These are phyloP conservation scores for Mimachlamys varia DNA, from an alignment of 2,888 invertebrate species.

Conservation along the genomic window DNA sequence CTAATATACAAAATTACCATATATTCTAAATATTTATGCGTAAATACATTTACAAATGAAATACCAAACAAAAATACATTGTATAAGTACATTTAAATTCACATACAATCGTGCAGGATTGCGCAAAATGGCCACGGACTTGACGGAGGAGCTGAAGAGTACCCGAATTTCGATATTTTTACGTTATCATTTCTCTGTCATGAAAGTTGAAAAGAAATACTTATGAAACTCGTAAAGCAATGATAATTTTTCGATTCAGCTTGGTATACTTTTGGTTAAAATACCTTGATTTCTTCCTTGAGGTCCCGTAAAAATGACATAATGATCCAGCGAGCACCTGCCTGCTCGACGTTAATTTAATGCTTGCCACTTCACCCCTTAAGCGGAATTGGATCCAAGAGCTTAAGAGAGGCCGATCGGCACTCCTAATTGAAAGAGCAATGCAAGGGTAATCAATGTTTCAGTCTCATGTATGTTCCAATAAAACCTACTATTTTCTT, in stretches of 20 bases:
- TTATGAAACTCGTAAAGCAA: background rate
- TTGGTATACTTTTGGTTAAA: background rate
- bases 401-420: background rate
- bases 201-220: background rate
- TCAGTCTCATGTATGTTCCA: background rate
- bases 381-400: background rate
- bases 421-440: background rate
- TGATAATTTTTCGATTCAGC: background rate
- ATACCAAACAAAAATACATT: too few relatives aligned
- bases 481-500: background rate
- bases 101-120: too few relatives aligned
- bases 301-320: constrained; percentile 21
- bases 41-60: too few relatives aligned
- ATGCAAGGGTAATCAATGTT: background rate
- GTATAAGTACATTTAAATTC: too few relatives aligned
- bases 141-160: too few relatives aligned
- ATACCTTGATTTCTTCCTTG: constrained; percentile 28
- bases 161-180: too few relatives aligned
- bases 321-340: background rate
- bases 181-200: too few relatives aligned
- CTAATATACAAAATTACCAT: too few relatives aligned
- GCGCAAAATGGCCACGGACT: too few relatives aligned
- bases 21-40: too few relatives aligned
- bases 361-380: background rate
- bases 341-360: background rate